Conservation (phyloP, 1,140 invertebrate genomes). For the Ridgeia piscesae region DNA sequence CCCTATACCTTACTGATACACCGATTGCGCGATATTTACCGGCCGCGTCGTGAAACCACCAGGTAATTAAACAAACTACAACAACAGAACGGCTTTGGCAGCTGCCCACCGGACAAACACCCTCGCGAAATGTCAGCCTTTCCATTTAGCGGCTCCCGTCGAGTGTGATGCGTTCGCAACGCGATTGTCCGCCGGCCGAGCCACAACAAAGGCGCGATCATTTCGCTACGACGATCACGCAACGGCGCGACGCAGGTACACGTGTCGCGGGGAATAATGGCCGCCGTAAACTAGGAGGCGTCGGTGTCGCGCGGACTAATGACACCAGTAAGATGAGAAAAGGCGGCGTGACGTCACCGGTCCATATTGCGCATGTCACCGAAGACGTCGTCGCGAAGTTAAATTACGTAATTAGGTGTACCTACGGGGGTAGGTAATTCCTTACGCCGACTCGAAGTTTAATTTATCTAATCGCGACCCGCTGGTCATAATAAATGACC, state of each 20-base stretch:
- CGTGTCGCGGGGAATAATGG: background rate
- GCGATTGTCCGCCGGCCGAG: background rate
- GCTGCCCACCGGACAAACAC: background rate
- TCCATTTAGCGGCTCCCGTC: background rate
- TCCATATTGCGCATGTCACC: slow-evolving; percentile 3
- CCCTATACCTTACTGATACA: background rate
- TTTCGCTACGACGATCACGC: slow-evolving; percentile 3
- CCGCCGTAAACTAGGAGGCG: background rate
- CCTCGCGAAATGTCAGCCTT: background rate
- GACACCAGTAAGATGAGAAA: background rate
- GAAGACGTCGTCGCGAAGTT: background rate
- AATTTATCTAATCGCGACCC: background rate
- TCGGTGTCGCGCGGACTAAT: background rate
- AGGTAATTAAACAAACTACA: background rate
- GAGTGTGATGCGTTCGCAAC: background rate
- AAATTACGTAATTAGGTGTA: background rate
- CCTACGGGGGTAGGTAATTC: background rate
- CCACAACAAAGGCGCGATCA: background rate
- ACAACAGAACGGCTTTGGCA: background rate
- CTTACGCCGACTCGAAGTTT: background rate
- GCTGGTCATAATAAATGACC: background rate
- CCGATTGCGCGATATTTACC: background rate
- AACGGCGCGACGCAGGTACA: background rate
- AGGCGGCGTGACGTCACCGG: background rate
- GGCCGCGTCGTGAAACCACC: background rate